Evolutionary conservation across 2,888 invertebrate species (phyloP).

Genomic region (Zygogramma bicolorata): DNA sequence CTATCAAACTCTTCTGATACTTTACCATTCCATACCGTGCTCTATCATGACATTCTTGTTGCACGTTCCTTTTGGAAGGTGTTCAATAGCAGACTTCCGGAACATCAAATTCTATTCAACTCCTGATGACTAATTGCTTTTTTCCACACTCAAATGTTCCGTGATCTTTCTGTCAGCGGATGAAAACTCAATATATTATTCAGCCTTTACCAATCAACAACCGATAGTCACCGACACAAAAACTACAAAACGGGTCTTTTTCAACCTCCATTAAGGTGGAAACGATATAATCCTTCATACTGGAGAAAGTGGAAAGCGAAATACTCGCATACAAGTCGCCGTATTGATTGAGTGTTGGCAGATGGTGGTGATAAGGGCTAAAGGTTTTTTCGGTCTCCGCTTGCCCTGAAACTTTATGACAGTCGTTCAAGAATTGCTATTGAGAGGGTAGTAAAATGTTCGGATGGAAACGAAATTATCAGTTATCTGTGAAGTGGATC

Average conservation of each 20-base stretch:
- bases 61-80: too few species aligned
- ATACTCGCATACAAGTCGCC: slow-evolving; percentile 36
- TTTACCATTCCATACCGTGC: too few species aligned
- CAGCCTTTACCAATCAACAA: neutral
- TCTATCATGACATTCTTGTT: too few species aligned
- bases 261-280: slow-evolving; percentile 1
- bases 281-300: slow-evolving; percentile 31
- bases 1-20: too few species aligned
- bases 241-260: neutral
- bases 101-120: neutral
- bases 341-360: slow-evolving; percentile 60
- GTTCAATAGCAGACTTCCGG: neutral
- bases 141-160: neutral
- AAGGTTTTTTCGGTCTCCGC: slow-evolving; percentile 39
- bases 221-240: neutral
- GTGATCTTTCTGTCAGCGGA: neutral
- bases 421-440: neutral
- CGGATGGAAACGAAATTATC: neutral
- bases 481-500: neutral
- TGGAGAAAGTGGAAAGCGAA: slow-evolving; percentile 20
- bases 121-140: neutral
- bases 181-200: neutral
- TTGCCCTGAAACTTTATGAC: slow-evolving; percentile 50
- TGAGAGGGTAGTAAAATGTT: neutral
- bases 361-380: slow-evolving; percentile 51